These are phyloP conservation scores for Lethocerus indicus DNA, from an alignment of 1,140 invertebrate species.

Conservation along the genomic window DNA sequence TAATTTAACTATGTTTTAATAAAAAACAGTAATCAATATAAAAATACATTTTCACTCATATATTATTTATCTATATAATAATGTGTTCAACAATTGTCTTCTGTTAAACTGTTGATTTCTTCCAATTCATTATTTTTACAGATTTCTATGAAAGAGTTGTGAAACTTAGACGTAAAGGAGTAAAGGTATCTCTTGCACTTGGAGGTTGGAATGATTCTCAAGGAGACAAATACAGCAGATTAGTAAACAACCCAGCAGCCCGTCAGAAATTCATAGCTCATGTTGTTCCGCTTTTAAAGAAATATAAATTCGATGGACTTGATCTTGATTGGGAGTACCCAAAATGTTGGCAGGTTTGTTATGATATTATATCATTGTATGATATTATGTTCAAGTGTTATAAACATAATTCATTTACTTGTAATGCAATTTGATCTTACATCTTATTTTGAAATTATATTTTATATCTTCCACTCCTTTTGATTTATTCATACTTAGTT, in stretches of 20 bases:
- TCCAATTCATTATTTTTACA: slow-evolving; percentile 21
- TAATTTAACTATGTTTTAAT: too few relatives aligned
- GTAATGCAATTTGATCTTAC: background rate
- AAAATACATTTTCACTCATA: too few relatives aligned
- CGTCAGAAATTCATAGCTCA: slow-evolving; percentile 54
- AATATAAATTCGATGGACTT: slow-evolving; percentile 71
- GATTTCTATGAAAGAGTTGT: slow-evolving; percentile 70
- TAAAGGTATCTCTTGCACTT: slow-evolving; percentile 66
- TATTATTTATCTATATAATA: too few relatives aligned
- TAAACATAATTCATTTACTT: background rate
- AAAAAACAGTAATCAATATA: too few relatives aligned
- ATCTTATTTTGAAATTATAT: too few relatives aligned
- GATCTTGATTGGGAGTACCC: slow-evolving; percentile 88
- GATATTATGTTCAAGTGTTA: background rate
- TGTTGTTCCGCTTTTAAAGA: slow-evolving; percentile 55
- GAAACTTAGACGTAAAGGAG: slow-evolving; percentile 54
- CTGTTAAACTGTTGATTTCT: too few relatives aligned
- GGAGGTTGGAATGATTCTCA: slow-evolving; percentile 84
- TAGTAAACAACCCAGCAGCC: slow-evolving; percentile 55
- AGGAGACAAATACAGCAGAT: slow-evolving; percentile 66
- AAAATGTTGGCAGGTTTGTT: slow-evolving; percentile 72
- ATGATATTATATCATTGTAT: too few relatives aligned
- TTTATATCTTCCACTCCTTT: too few relatives aligned
- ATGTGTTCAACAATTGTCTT: too few relatives aligned
- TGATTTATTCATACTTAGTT: too few relatives aligned